phyloP scores from a whole-genome alignment of 2,797 vertebrate genomes.

The Ibycter americanus region DNA sequence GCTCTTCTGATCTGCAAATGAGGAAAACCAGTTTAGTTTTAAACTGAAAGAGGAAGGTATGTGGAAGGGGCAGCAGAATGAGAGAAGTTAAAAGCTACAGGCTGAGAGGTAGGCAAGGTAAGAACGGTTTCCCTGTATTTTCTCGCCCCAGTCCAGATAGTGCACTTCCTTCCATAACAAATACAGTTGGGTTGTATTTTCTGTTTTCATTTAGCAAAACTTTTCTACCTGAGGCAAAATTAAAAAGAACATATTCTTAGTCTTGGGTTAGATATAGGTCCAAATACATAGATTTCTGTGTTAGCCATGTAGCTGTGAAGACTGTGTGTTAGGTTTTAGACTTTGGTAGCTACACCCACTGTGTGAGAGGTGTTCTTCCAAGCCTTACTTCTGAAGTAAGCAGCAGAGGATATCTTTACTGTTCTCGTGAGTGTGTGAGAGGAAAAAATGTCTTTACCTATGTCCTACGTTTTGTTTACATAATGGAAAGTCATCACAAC shows the following conservation, averaged over 20 bases:
- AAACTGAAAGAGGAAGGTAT: not conserved
- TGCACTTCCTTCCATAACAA: not conserved
- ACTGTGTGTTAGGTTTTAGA: not conserved
- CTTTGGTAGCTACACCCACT: not conserved
- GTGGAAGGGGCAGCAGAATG: not conserved
- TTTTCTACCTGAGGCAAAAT: not conserved
- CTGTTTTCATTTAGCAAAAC: not conserved
- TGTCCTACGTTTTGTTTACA: not conserved
- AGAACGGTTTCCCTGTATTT: not conserved
- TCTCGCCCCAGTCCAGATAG: not conserved
- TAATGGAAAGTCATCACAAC: not conserved
- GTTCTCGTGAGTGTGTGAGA: not conserved
- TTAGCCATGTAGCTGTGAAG: not conserved
- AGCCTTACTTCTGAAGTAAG: not conserved
- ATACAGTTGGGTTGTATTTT: not conserved
- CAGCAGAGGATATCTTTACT: not conserved
- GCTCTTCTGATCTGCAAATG: not conserved
- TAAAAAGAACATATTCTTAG: not conserved
- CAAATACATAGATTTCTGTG: not conserved
- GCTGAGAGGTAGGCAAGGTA: not conserved
- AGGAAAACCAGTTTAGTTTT: not conserved
- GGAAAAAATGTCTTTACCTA: not conserved
- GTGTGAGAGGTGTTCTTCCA: not conserved
- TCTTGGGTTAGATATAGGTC: not conserved
- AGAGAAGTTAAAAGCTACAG: not conserved